Evolutionary conservation across 2,797 vertebrate genomes (phyloP).

Genomic region (Psittacula echo): DNA sequence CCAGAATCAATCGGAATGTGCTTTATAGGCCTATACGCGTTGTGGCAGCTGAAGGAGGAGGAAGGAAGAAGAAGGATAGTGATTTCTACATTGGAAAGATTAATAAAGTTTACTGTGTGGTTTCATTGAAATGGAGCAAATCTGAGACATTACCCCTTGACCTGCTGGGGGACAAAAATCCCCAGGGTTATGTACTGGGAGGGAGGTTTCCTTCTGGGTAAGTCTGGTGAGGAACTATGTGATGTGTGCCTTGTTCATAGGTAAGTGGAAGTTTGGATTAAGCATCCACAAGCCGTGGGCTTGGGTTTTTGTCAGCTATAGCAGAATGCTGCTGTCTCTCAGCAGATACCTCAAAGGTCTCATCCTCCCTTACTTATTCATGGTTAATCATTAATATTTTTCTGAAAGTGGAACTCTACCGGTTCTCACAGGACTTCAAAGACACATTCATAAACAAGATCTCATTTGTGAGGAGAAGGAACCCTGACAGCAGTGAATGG

Average conservation of each 20-base stretch:
- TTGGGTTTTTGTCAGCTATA: neutral
- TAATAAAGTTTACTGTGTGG: neutral
- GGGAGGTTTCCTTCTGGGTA: neutral
- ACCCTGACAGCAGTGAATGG: neutral
- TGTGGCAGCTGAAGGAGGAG: neutral
- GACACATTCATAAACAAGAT: neutral
- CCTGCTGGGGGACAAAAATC: neutral
- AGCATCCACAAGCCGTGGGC: neutral
- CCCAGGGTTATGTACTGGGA: neutral
- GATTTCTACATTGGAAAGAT: neutral
- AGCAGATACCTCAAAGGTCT: neutral
- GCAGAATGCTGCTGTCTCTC: neutral
- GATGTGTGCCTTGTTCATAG: neutral
- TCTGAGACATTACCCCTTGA: neutral
- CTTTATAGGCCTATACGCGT: neutral
- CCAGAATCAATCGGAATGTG: neutral
- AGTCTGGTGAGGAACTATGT: neutral
- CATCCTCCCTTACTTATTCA: neutral
- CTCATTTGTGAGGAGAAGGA: conserved; percentile 15
- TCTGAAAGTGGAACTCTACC: neutral
- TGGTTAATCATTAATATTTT: conserved; percentile 28
- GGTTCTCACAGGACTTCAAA: neutral
- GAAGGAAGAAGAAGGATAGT: neutral
- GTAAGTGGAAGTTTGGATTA: neutral
- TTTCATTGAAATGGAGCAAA: neutral